Base-by-base conservation (phyloP, 2,113 vertebrate genomes). In the Rostratula benghalensis region DNA sequence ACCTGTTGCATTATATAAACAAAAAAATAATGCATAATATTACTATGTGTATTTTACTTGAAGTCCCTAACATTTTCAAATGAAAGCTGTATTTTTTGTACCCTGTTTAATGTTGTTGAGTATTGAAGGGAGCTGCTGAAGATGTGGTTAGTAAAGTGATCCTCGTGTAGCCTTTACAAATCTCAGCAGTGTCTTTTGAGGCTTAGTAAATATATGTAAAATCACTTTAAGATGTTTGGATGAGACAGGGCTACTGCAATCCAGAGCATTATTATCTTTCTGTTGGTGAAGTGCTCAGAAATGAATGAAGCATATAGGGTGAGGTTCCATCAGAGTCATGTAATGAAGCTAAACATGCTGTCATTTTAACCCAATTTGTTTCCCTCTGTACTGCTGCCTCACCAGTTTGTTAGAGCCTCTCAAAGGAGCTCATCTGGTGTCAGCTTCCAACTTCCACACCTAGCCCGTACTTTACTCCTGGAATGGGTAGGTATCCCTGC, bases 391-490 rank as follows among this genome's bases (percentile, higher is more conserved):
- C 94, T 95, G 95, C 93, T 94, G 92, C 92, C 94, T 95, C 95
- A 95, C 95, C 95, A 95, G 93, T 95, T 96, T 95, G 94, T 90
- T 92, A 69, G 90, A 97, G 94, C 75, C 93, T 95, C 96, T 93
- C 91, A 96, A 94, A 96, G 96, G 84, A 96, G 95, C 95, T 96
- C 97, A 95, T 87, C 96, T 70, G 95, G 93, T 95, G 96, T 95
- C 96, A 96, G 94, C 95, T 96, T 79, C 88, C 95, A 93, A 95
- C 95, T 95, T 97, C 97, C 96, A 96, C 75, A 79, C 97, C 97
- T 93, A 24, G 94, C 90, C 97, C 93, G 73, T 67, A 84, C 92
- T 95, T 95, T 80, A 9, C 97, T 97, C 95, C 84, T 94, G 94
- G 89, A 97, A 90, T 90, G 87, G 93, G 93, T 9, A 90, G 94